Base-by-base conservation (phyloP, 2,888 invertebrate genomes). In the Eupithecia subfuscata region DNA sequence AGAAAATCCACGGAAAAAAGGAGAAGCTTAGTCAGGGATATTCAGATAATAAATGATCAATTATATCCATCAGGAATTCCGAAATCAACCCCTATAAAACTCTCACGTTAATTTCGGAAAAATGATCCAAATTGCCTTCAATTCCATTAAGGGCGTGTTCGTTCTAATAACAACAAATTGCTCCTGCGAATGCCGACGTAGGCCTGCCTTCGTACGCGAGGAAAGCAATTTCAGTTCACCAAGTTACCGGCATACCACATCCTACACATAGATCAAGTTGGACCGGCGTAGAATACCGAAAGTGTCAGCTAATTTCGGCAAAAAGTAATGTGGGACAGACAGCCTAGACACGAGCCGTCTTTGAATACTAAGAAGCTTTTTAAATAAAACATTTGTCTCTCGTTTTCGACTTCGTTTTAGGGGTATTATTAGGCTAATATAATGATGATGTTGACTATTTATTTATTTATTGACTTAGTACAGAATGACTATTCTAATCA, bases 151-250 rank as follows among this genome's bases (percentile, higher is more conserved):
- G 72, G 68, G 72, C 69, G 74, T 76, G 76, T 78, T 76, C 74
- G 77, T 60, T 78, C 78, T 80, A 80, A 80, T 81, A 80, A 78
- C 79, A 80, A 81, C 78, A 80, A 81, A 78, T 77, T 79, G 76
- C 79, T 77, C 67, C 70, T 71, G 78, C 76, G 79, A 80, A 79
- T 80, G 74, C 77, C 75, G 76, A 78, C 75, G 72, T 75, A 76
- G 73, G 75, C 69, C 71, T 74, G 73, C 77, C 73, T 73, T 68
- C 75, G 76, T 73, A 64, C 71, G 75, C 72, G 76, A 77, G 77
- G 65, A 78, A 81, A 82, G 78, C 80, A 79, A 80, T 81, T 81
- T 81, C 78, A 78, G 78, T 74, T 75, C 65, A 78, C 78, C 75
- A 68, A 78, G 75, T 75, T 74, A 78, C 71, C 73, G 37, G 74